phyloP scores from a whole-genome alignment of 2,113 vertebrate species.

The Malaclemys terrapin region DNA sequence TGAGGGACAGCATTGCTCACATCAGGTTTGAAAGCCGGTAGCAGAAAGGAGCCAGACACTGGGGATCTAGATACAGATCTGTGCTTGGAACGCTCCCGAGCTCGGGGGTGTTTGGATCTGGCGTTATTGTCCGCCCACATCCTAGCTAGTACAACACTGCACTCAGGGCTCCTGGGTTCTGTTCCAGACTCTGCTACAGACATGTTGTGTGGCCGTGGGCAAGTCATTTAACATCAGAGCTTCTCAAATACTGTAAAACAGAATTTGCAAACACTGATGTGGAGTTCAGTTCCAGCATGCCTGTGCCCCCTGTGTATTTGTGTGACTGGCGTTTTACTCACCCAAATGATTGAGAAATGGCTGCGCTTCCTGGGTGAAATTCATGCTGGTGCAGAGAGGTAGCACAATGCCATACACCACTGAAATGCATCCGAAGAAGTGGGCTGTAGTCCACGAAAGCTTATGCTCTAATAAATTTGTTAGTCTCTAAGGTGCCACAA shows the following conservation, averaged over 20 bases:
- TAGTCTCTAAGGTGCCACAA: too few species aligned
- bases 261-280: neutral
- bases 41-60: neutral
- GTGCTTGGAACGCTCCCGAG: neutral
- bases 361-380: neutral
- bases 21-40: accelerated
- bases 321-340: neutral
- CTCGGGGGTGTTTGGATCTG: too few species aligned
- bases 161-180: neutral
- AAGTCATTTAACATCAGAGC: neutral
- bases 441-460: too few species aligned
- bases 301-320: neutral
- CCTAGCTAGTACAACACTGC: neutral
- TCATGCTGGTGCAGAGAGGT: neutral
- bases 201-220: neutral
- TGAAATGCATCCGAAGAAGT: too few species aligned
- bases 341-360: neutral
- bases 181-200: neutral
- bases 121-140: neutral
- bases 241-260: neutral
- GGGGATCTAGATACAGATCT: neutral
- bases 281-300: neutral
- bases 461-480: too few species aligned
- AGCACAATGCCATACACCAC: neutral
- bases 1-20: neutral